Base-by-base conservation (phyloP, 2,113 vertebrate species). In the Zapornia atra region DNA sequence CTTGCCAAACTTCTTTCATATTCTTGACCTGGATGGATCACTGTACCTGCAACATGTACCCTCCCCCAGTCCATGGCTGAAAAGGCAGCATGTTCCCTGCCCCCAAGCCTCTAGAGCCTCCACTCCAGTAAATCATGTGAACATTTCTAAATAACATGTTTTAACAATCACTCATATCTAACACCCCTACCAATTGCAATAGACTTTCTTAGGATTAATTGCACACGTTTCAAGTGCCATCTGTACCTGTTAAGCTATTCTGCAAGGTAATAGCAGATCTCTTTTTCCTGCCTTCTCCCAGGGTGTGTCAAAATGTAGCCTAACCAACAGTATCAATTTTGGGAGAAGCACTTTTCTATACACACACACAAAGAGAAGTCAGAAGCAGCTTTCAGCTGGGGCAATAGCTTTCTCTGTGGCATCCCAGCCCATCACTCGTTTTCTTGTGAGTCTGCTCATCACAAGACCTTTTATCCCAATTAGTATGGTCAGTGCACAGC, bases 1-100 rank as follows among this genome's bases (percentile, higher is more conserved):
- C 17, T 44, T 66, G 60, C 42, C 56, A 34, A 22, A 2, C 53
- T 56, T 34, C 53, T 56, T 29, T 5, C 28, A 28, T 6, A 1
- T 34, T 29, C 26, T 5, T 4, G 5, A 29, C 50, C 79, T 19
- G 26, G 42, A 20, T 8, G 14, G 54, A 14, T 88, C 26, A 29
- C 40, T 1, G 1, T 1, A 82, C 50, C 51, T 70, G 31, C 51
- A 59, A 14, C 12, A 38, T 33, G 5, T 1, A 17, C 4, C 15
- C 40, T 63, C 3, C 42, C 48, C 64, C 33, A 76, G 48, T 29
- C 29, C 26, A 8, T 38, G 46, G 28, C 69, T 85, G 71, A 46
- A 10, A 60, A 72, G 59, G 48, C 64, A 31, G 73, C 33, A 3
- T 11, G 14, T 4, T 5, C 24, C 21, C 25, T 38, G 13, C 8